Conservation (phyloP, 1,140 invertebrate species). For the Drosophila bipectinata region DNA sequence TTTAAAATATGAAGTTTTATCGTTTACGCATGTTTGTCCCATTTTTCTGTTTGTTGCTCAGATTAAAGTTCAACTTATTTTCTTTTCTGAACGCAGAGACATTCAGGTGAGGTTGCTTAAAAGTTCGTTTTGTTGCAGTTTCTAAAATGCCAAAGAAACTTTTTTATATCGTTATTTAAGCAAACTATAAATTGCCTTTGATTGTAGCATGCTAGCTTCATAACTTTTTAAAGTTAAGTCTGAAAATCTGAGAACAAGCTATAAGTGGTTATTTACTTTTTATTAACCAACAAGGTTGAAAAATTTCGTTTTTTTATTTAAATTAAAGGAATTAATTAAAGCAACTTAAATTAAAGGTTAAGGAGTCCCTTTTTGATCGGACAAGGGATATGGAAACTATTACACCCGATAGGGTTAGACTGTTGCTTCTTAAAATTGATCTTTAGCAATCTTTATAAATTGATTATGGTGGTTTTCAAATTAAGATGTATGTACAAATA, state of each 20-base stretch:
- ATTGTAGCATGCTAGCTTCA: slow-evolving; percentile 2
- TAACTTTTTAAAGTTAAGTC: not conserved
- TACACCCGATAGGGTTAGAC: no score
- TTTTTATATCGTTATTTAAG: slow-evolving; percentile 14
- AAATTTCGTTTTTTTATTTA: no score
- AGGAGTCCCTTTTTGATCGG: no score
- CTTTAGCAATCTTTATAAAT: no score
- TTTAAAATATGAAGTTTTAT: slow-evolving; percentile 39
- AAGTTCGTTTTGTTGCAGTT: slow-evolving; percentile 32
- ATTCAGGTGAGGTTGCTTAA: slow-evolving; percentile 5
- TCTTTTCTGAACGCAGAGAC: not conserved
- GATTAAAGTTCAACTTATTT: slow-evolving; percentile 50
- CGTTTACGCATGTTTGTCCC: slow-evolving; percentile 26
- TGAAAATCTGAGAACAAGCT: not conserved
- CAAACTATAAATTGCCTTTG: slow-evolving; percentile 31
- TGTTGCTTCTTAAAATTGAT: no score
- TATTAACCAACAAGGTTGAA: no score
- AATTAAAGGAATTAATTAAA: no score
- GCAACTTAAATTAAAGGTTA: no score
- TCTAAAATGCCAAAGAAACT: slow-evolving; percentile 24
- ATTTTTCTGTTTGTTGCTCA: slow-evolving; percentile 47
- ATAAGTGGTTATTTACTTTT: not conserved
- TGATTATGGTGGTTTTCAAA: no score
- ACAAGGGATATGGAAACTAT: no score
- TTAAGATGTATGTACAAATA: no score